phyloP scores from a whole-genome alignment of 2,888 invertebrate genomes.

The Parapristionchus giblindavisi region DNA sequence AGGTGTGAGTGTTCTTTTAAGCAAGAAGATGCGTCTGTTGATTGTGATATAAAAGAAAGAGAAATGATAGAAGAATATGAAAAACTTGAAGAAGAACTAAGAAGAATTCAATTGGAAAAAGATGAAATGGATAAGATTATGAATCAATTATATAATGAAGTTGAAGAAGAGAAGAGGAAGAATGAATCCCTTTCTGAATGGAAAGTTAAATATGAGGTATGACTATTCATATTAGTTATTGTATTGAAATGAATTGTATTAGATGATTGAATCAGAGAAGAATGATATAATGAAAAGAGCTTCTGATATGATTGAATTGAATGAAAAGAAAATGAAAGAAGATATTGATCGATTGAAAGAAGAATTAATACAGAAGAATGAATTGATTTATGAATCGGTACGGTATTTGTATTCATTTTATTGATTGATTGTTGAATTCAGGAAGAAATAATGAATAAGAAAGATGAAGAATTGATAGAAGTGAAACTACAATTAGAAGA shows the following conservation, averaged over 20 bases:
- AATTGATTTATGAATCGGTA: neutral
- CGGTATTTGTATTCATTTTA: no score
- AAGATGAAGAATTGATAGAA: neutral
- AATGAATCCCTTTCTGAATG: neutral
- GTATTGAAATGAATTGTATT: neutral
- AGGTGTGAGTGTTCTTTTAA: neutral
- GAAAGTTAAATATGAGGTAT: neutral
- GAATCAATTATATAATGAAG: neutral
- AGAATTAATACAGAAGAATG: slow-evolving; percentile 12
- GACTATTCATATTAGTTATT: neutral
- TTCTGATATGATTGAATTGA: neutral
- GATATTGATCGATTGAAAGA: neutral
- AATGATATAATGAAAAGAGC: neutral
- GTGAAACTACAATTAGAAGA: slow-evolving; percentile 4
- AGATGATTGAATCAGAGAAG: slow-evolving; percentile 21
- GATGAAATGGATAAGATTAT: slow-evolving; percentile 2
- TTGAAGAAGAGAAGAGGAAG: slow-evolving; percentile 22
- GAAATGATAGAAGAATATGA: neutral
- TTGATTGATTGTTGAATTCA: neutral
- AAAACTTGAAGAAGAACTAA: neutral
- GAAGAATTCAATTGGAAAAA: no score
- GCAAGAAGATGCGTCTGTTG: neutral
- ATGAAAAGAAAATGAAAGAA: neutral
- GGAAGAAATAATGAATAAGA: slow-evolving; percentile 16
- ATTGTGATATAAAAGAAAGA: neutral